Conservation (phyloP, 2,797 vertebrate species). For the Chaetodon trifasciatus region DNA sequence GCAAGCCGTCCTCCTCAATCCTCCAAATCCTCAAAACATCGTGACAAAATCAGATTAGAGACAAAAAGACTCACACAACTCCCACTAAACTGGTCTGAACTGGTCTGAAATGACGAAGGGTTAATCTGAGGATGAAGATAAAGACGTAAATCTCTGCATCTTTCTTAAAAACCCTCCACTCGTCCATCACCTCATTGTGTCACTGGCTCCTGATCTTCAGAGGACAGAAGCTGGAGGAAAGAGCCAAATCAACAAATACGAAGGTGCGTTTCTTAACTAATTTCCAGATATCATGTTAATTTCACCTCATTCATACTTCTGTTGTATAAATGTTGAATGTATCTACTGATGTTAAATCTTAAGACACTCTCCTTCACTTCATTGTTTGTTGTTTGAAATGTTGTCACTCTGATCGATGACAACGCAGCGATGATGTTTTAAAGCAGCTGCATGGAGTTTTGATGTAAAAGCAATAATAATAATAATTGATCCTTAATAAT, state of each 20-base stretch:
- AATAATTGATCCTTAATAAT: neutral
- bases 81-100: conserved; percentile 1
- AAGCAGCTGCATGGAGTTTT: neutral
- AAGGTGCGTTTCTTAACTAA: neutral
- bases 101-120: neutral
- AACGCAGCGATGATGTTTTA: neutral
- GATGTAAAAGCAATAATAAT: neutral
- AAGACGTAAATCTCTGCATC: neutral
- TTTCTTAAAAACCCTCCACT: conserved; percentile 4
- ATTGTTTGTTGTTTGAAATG: neutral
- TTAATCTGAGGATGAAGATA: conserved; percentile 11
- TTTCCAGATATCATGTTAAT: neutral
- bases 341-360: neutral
- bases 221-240: neutral
- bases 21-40: conserved; percentile 43
- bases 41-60: conserved; percentile 44
- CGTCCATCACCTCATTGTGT: neutral
- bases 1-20: conserved; percentile 51
- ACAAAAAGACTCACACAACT: neutral
- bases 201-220: neutral
- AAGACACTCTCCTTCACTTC: neutral
- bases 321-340: neutral
- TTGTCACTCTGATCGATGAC: neutral
- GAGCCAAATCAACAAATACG: too few species aligned
- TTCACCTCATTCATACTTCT: neutral